Conservation (phyloP, 1,140 invertebrate species). For the Lineus longissimus region DNA sequence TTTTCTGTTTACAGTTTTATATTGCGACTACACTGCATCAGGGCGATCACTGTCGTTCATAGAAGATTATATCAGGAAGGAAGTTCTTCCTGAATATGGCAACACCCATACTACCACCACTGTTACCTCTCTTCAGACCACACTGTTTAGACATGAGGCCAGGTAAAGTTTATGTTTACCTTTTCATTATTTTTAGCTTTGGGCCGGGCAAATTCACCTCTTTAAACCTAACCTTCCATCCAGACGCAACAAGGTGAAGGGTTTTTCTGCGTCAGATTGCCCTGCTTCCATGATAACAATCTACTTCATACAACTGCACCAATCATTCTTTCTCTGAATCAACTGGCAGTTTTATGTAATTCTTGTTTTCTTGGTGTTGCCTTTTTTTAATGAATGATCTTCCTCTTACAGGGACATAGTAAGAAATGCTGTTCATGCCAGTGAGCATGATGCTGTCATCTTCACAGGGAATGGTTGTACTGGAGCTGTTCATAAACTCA, state of each 20-base stretch:
- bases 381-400: background rate
- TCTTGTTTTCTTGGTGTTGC: background rate
- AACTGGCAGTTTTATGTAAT: too few species aligned
- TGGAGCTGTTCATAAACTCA: conserved; percentile 68
- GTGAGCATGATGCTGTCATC: conserved; percentile 77
- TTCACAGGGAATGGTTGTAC: conserved; percentile 74
- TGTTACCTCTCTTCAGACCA: conserved; percentile 81
- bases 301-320: background rate
- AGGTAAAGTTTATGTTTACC: conserved; percentile 31
- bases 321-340: too few species aligned
- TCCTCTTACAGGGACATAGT: conserved; percentile 70
- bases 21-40: conserved; percentile 80
- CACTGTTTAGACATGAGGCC: conserved; percentile 72
- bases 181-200: too few species aligned
- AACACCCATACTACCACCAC: conserved; percentile 81
- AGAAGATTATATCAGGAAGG: conserved; percentile 77
- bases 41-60: conserved; percentile 79
- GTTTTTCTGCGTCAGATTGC: too few species aligned
- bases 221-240: too few species aligned
- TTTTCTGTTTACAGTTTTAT: conserved; percentile 76
- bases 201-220: too few species aligned
- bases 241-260: too few species aligned
- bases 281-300: too few species aligned
- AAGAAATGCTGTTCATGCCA: conserved; percentile 73
- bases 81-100: conserved; percentile 80